phyloP scores from a whole-genome alignment of 2,113 vertebrate genomes.

The Paradoxurus hermaphroditus region DNA sequence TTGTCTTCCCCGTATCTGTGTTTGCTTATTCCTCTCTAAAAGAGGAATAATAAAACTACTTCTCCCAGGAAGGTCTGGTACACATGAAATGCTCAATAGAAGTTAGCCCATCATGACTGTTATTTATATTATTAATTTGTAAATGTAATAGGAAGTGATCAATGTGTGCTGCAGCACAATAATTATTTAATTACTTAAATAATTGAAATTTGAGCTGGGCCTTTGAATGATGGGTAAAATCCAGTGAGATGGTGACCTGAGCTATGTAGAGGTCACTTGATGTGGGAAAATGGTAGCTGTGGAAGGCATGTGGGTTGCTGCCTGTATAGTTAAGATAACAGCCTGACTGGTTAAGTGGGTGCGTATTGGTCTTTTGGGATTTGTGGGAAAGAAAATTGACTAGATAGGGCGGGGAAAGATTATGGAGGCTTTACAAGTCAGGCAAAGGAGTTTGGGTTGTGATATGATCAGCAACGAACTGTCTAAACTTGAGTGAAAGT shows the following conservation, averaged over 20 bases:
- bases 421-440: neutral
- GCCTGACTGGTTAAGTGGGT: neutral
- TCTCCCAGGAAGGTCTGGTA: neutral
- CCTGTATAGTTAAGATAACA: neutral
- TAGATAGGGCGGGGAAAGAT: slow-evolving; percentile 25
- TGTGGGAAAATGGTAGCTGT: neutral
- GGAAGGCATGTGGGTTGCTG: neutral
- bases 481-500: neutral
- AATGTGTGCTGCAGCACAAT: neutral
- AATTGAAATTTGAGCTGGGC: neutral
- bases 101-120: neutral
- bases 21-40: neutral
- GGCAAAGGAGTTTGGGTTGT: neutral
- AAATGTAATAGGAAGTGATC: neutral
- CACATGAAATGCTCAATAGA: neutral
- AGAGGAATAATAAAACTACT: neutral
- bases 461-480: neutral
- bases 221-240: neutral
- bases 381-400: slow-evolving; percentile 40
- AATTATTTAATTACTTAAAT: no score
- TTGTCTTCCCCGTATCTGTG: neutral
- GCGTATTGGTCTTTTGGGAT: neutral
- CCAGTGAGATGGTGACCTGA: neutral
- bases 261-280: neutral
- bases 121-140: neutral